These are phyloP conservation scores for Lypha dubia DNA, from an alignment of 2,888 invertebrate species.

Conservation along the genomic window DNA sequence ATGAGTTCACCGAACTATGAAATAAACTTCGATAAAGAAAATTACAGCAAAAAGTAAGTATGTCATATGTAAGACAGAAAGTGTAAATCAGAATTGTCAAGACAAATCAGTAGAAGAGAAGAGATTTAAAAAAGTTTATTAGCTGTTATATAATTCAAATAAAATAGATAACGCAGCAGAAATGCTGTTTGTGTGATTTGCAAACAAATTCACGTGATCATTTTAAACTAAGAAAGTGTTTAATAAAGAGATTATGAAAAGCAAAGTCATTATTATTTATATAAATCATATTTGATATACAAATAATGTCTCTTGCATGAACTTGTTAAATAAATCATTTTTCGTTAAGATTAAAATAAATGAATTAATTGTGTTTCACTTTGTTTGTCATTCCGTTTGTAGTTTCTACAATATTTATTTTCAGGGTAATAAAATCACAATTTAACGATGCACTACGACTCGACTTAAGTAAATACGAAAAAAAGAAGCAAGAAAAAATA, in stretches of 20 bases:
- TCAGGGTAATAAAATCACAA: no score
- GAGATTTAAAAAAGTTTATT: slow-evolving; percentile 13
- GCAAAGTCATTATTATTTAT: background rate
- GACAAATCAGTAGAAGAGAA: background rate
- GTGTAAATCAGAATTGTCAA: background rate
- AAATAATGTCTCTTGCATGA: no score
- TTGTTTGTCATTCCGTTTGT: background rate
- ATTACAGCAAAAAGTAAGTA: background rate
- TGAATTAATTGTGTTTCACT: no score
- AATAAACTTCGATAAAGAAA: background rate
- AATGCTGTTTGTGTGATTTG: background rate
- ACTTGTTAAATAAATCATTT: no score
- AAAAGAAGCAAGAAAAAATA: no score
- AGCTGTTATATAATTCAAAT: background rate
- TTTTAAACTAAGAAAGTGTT: background rate
- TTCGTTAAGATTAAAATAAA: no score
- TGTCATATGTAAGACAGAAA: slow-evolving; percentile 1
- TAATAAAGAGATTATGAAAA: background rate
- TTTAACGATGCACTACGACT: no score
- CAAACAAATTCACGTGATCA: slow-evolving; percentile 54
- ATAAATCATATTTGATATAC: background rate
- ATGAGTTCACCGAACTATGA: background rate
- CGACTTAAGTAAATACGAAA: no score
- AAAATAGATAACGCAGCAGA: slow-evolving; percentile 8
- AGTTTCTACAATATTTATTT: background rate